phyloP scores from a whole-genome alignment of 2,113 vertebrate species.

The Amblyornis subalaris region DNA sequence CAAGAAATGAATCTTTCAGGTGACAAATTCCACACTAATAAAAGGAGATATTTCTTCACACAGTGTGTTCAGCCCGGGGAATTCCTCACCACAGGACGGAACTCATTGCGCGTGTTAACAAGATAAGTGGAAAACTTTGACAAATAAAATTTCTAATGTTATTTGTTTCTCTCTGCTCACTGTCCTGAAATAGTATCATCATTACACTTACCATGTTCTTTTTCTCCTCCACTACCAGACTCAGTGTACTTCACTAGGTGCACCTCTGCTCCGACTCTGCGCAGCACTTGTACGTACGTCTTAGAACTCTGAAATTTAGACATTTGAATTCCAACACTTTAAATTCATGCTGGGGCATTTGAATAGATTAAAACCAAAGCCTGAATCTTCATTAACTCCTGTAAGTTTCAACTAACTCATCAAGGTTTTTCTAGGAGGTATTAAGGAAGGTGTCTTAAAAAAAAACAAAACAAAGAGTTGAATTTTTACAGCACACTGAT shows the following conservation, averaged over 20 bases:
- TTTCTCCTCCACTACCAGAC: neutral
- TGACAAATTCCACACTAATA: neutral
- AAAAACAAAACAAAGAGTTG: neutral
- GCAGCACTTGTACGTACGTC: neutral
- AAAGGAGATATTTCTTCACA: neutral
- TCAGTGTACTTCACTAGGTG: neutral
- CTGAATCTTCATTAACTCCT: neutral
- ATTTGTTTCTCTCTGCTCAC: neutral
- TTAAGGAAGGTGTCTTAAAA: neutral
- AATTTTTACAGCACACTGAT: neutral
- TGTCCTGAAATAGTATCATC: neutral
- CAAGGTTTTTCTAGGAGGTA: neutral
- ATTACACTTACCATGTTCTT: neutral
- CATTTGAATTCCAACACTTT: neutral
- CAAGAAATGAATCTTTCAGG: neutral
- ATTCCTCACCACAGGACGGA: neutral
- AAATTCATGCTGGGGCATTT: neutral
- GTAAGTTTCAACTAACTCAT: neutral
- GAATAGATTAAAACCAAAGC: neutral
- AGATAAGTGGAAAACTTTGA: neutral
- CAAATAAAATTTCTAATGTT: neutral
- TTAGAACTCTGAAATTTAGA: neutral
- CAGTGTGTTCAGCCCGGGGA: neutral
- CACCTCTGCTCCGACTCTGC: neutral
- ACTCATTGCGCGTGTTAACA: accelerated